Conservation (phyloP, 1,140 invertebrate genomes). For the Charaxes varanes region DNA sequence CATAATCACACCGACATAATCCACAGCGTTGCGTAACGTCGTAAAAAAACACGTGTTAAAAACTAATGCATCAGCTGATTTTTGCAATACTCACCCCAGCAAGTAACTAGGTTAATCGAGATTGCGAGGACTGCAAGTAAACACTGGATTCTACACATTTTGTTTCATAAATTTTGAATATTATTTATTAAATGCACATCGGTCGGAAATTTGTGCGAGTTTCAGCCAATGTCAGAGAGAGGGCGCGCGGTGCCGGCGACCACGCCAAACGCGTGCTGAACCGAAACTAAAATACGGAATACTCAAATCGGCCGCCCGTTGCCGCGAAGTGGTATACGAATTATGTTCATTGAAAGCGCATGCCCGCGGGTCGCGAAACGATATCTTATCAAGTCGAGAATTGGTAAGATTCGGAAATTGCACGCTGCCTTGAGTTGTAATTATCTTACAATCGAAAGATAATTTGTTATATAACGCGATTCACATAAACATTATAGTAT, state of each 20-base stretch:
- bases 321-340: constrained; percentile 36
- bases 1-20: constrained; percentile 15
- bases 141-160: constrained; percentile 56
- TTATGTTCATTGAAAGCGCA: constrained; percentile 55
- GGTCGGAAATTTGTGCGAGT: constrained; percentile 46
- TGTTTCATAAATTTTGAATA: constrained; percentile 51
- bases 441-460: constrained; percentile 23
- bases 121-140: constrained; percentile 38
- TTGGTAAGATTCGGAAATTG: constrained; percentile 25
- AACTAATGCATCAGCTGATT: constrained; percentile 57
- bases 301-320: constrained; percentile 32
- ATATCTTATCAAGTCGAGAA: constrained; percentile 24
- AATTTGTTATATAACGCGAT: constrained; percentile 15
- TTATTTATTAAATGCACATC: constrained; percentile 50
- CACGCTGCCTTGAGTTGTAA: constrained; percentile 27
- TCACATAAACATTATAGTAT: too few relatives aligned
- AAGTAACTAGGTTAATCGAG: constrained; percentile 36
- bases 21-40: constrained; percentile 33
- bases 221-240: constrained; percentile 48
- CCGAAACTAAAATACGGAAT: constrained; percentile 48
- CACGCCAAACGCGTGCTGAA: constrained; percentile 42
- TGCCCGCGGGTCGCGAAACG: constrained; percentile 20
- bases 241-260: constrained; percentile 40
- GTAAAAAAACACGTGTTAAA: constrained; percentile 57
- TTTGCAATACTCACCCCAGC: constrained; percentile 58